Conservation (phyloP, 2,888 invertebrate genomes). For the Cacoxenus indagator region DNA sequence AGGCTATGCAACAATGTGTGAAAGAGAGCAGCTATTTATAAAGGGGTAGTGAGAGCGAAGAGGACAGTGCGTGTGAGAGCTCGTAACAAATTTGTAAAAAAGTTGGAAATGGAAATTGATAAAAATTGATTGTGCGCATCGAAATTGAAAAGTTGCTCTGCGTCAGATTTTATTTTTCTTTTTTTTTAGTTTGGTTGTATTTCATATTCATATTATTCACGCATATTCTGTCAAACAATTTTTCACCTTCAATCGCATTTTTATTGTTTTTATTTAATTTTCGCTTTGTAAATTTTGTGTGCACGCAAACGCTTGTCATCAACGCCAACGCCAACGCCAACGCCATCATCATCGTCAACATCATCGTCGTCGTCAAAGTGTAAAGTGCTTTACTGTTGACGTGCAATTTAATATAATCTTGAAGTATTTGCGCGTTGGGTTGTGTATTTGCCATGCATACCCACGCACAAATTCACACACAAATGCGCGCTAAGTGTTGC, state of each 20-base stretch:
- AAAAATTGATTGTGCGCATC: constrained; percentile 21
- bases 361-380: background rate
- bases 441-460: background rate
- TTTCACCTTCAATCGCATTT: constrained; percentile 13
- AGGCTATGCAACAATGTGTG: background rate
- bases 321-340: background rate
- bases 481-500: background rate
- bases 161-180: background rate
- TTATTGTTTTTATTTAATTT: background rate
- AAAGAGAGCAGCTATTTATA: background rate
- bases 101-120: constrained; percentile 9
- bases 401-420: constrained; percentile 20
- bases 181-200: background rate
- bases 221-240: constrained; percentile 15
- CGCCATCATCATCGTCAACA: background rate
- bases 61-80: background rate
- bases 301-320: background rate
- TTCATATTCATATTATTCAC: background rate
- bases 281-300: background rate
- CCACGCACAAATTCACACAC: background rate
- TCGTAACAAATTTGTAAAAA: background rate
- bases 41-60: background rate
- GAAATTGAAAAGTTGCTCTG: constrained; percentile 11
- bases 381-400: constrained; percentile 14
- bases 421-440: constrained; percentile 16